These are phyloP conservation scores for Pantherophis guttatus DNA, from an alignment of 2,113 vertebrate genomes.

Conservation along the genomic window DNA sequence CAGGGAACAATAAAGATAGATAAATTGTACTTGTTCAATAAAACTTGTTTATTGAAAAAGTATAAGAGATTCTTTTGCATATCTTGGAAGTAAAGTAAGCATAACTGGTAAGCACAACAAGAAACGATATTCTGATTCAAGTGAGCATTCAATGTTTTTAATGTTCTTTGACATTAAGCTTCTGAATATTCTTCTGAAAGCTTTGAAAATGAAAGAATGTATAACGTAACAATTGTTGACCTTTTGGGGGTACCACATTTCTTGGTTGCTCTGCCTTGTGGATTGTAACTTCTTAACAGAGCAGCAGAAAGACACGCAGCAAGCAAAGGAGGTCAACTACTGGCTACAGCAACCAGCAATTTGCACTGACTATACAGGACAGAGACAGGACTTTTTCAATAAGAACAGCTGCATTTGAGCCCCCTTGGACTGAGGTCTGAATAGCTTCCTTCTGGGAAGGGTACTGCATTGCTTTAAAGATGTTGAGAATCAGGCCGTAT, in stretches of 20 bases:
- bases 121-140: background rate
- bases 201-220: background rate
- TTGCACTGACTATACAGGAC: background rate
- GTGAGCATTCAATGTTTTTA: background rate
- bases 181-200: background rate
- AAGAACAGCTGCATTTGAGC: background rate
- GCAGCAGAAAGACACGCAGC: background rate
- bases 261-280: background rate
- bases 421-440: too few relatives aligned
- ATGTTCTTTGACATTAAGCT: background rate
- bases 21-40: background rate
- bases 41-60: background rate
- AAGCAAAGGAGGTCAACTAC: background rate
- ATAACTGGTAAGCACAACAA: background rate
- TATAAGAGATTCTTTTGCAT: background rate
- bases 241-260: background rate
- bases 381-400: background rate
- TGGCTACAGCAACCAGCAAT: background rate
- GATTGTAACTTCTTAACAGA: background rate
- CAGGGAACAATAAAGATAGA: background rate
- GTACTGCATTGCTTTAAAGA: too few relatives aligned
- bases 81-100: background rate
- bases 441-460: too few relatives aligned
- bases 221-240: background rate
- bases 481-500: background rate